Evolutionary conservation across 2,797 vertebrate species (phyloP), one percentile per base, ranked within the genome.

Genomic region (Gallinago solitaria): DNA sequence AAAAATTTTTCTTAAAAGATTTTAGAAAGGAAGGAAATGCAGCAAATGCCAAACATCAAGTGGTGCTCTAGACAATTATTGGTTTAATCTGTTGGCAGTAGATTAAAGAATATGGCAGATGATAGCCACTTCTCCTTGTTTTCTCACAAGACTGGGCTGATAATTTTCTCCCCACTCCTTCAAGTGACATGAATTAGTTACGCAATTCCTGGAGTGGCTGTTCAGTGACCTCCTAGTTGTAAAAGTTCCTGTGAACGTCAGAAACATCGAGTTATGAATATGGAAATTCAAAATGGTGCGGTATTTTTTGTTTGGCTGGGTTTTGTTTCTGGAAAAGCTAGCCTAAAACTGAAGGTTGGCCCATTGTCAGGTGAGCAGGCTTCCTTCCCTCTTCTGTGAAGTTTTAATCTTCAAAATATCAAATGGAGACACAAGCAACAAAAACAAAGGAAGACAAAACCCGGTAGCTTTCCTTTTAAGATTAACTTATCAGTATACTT

Each of bases 71-170:
- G 81, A 92, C 63, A 88, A 88, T 92, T 92, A 93, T 6, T 94
- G 77, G 78, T 92, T 89, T 95, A 53, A 89, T 84, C 37, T 90
- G 4, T 64, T 96, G 93, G 92, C 89, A 89, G 61, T 51, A 95
- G 90, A 96, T 97, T 79, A 96, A 95, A 96, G 85, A 90, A 69
- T 39, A 41, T 93, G 90, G 51, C 33, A 89, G 59, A 70, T 60
- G 63, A 82, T 94, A 60, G 59, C 60, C 48, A 39, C 18, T 92
- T 95, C 50, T 80, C 90, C 69, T 41, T 21, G 23, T 74, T 89
- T 96, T 97, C 91, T 80, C 93, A 86, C 67, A 75, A 86, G 85
- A 68, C 76, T 32, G 45, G 33, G 16, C 33, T 87, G 74, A 27
- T 45, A 30, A 43, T 75, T 94, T 54, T 39, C 11, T 35, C 25